Conservation (phyloP, 2,888 invertebrate genomes). For the Cinara cedri region DNA sequence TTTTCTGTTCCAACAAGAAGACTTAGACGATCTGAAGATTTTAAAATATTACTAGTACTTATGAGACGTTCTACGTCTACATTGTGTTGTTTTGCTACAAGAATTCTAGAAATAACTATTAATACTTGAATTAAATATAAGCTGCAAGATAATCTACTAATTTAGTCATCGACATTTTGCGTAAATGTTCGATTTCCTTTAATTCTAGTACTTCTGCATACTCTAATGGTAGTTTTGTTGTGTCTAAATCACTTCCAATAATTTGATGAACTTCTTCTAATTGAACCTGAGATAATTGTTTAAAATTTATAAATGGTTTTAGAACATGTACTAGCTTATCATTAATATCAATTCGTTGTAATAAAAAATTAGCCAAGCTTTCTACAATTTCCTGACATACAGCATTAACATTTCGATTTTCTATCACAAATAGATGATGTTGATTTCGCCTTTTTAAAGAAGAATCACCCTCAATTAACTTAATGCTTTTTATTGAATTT, state of each 20-base stretch:
- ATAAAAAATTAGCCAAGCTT: no score
- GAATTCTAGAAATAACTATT: slow-evolving; percentile 1
- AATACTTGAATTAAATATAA: slow-evolving; percentile 10
- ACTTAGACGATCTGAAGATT: slow-evolving; percentile 6
- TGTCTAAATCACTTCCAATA: background rate
- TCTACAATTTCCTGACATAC: no score
- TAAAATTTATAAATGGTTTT: no score
- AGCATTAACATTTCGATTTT: no score
- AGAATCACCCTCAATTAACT: no score
- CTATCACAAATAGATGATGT: no score
- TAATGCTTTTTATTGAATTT: no score
- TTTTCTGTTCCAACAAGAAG: slow-evolving; percentile 1
- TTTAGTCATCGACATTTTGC: background rate
- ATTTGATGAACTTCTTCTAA: background rate
- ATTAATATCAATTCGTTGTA: no score
- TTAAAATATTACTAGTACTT: background rate
- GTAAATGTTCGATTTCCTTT: background rate
- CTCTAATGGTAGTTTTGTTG: background rate
- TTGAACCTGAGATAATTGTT: no score
- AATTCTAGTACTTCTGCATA: background rate
- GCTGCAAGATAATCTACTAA: background rate
- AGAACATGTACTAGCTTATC: no score
- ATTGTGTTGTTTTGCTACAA: background rate
- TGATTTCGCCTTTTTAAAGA: no score
- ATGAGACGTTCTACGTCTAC: background rate